Base-by-base conservation (phyloP, 2,888 invertebrate genomes). In the Limnephilus lunatus region DNA sequence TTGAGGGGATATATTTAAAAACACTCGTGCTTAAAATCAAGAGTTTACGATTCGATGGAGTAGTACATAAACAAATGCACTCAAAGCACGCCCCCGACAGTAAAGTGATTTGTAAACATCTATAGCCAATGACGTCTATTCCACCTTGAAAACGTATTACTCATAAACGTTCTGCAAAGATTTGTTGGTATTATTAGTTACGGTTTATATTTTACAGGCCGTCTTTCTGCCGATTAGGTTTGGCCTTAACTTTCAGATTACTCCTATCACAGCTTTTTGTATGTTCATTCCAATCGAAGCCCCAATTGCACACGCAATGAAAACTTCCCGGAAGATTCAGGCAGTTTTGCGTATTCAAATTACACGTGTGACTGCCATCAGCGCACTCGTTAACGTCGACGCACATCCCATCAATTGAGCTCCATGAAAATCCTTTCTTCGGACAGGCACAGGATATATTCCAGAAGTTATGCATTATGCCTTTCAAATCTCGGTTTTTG, bases 331-430 rank as follows among this genome's bases (percentile, higher is more conserved):
- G 96, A 88, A 96, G 94, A 95, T 97, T 97, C 90, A 97, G 94
- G 94, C 97, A 97, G 91, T 95, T 95, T 94, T 97, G 95, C 0
- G 95, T 95, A 32, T 94, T 93, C 0, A 94, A 94, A 85, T 95
- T 94, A 94, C 97, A 96, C 93, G 95, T 94, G 94, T 96, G 95
- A 81, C 94, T 92, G 31, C 94, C 94, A 31, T 94, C 94, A 14
- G 94, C 94, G 94, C 97, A 97, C 95, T 97, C 97, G 94, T 97
- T 96, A 80, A 96, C 94, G 94, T 97, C 97, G 7, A 97, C 95
- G 94, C 97, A 97, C 93, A 96, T 95, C n/a, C 97, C 96, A 94
- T 96, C 97, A 93, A 95, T 95, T 15, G 97, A 96, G 93, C 96
- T 96, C 97, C 97, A 97, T 93, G 95, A 94, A 94, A 95, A 97